These are phyloP conservation scores for Holothuria leucospilota DNA, from an alignment of 53 echinoderm and acorn worm genomes.

Conservation along the genomic window DNA sequence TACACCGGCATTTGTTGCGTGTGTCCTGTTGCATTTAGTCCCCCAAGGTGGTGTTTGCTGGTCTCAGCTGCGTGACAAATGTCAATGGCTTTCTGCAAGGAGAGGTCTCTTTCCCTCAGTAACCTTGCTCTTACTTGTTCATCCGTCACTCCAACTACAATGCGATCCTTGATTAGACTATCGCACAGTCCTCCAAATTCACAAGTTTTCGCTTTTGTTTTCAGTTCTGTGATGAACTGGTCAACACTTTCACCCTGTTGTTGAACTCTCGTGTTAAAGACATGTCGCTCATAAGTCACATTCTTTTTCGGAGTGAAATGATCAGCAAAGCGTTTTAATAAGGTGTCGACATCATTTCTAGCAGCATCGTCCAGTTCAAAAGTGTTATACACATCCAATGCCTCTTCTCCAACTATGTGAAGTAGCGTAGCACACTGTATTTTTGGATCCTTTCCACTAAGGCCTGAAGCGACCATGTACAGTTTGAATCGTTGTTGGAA, in stretches of 20 bases:
- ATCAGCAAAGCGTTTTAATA: slow-evolving; percentile 32
- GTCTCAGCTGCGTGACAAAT: slow-evolving; percentile 9
- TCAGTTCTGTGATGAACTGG: not conserved
- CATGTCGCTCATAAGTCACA: slow-evolving; percentile 61
- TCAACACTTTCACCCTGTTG: not conserved
- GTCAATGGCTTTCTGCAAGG: not conserved
- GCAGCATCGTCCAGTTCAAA: slow-evolving; percentile 42
- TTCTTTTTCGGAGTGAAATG: too few species aligned
- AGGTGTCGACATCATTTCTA: not conserved
- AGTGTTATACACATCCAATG: slow-evolving; percentile 59
- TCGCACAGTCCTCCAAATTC: slow-evolving; percentile 4
- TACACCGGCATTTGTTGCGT: not conserved
- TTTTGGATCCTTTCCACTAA: slow-evolving; percentile 36
- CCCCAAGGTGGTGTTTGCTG: not conserved
- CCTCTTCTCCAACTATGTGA: slow-evolving; percentile 57
- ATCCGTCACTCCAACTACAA: slow-evolving; percentile 5
- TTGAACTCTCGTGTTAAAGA: slow-evolving; percentile 4
- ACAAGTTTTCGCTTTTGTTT: too few species aligned
- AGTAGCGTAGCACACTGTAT: slow-evolving; percentile 51
- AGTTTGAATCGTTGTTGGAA: slow-evolving; percentile 57
- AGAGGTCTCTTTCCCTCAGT: slow-evolving; percentile 5
- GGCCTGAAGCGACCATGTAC: slow-evolving; percentile 54
- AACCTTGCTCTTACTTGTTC: slow-evolving; percentile 9
- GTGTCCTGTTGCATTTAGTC: not conserved
- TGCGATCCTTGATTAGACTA: slow-evolving; percentile 4